These are phyloP conservation scores for Subanguina moxae DNA, from an alignment of 1,140 invertebrate species.

Conservation along the genomic window DNA sequence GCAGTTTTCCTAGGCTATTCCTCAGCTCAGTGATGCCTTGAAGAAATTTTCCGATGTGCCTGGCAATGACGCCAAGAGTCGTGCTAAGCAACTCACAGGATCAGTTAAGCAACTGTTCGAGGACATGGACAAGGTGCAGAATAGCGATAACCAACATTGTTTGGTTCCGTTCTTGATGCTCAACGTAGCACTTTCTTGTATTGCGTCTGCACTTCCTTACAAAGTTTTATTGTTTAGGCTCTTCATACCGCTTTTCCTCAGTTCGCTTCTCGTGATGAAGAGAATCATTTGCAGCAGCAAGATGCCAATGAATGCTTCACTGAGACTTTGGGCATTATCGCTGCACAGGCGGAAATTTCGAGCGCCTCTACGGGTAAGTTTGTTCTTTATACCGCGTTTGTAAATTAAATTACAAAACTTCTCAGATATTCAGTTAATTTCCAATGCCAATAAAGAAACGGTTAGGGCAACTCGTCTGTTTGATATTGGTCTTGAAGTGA, in stretches of 20 bases:
- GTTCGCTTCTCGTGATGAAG: constrained; percentile 82
- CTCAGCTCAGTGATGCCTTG: constrained; percentile 79
- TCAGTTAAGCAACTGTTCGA: constrained; percentile 76
- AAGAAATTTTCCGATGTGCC: constrained; percentile 63
- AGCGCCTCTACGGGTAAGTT: too few relatives aligned
- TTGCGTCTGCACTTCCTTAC: neutral
- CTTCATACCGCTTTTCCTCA: constrained; percentile 74
- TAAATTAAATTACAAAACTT: too few relatives aligned
- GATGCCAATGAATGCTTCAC: constrained; percentile 83
- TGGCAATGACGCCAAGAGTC: constrained; percentile 60
- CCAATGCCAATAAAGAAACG: too few relatives aligned
- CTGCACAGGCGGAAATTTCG: constrained; percentile 74
- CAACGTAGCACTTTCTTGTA: neutral
- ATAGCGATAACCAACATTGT: neutral
- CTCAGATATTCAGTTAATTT: too few relatives aligned
- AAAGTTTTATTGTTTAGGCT: constrained; percentile 30
- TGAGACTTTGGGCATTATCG: constrained; percentile 85
- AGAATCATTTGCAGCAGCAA: constrained; percentile 69
- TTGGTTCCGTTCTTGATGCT: neutral
- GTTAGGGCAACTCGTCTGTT: too few relatives aligned
- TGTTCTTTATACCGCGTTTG: too few relatives aligned
- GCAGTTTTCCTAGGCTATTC: constrained; percentile 79
- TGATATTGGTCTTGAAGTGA: too few relatives aligned
- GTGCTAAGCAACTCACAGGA: constrained; percentile 66
- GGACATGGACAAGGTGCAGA: constrained; percentile 68